These are phyloP conservation scores for Baryphthengus martii DNA, from an alignment of 2,113 vertebrate genomes.

Conservation along the genomic window DNA sequence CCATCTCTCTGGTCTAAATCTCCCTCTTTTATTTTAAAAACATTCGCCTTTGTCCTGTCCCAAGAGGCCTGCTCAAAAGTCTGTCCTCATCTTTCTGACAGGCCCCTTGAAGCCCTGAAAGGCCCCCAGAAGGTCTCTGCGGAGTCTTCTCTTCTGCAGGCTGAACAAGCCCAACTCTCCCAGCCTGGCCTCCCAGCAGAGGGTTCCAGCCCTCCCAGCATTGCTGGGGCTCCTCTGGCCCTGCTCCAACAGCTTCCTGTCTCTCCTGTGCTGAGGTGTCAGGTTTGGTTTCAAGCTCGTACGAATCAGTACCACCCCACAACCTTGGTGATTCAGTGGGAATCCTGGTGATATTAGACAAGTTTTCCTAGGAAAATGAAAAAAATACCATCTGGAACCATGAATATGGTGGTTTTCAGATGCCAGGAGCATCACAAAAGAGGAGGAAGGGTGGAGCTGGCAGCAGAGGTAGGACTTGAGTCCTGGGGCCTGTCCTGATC, in stretches of 20 bases:
- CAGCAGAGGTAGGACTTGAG: not conserved
- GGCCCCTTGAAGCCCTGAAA: not conserved
- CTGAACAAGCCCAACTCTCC: not conserved
- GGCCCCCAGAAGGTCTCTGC: not conserved
- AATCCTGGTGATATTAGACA: not conserved
- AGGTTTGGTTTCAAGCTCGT: not conserved
- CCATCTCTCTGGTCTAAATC: too few species aligned
- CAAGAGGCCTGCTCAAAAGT: too few species aligned
- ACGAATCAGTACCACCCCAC: accelerated
- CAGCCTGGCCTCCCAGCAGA: not conserved
- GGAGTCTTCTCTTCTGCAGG: not conserved
- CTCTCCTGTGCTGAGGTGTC: not conserved
- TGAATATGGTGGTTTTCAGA: not conserved
- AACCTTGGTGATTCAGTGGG: not conserved
- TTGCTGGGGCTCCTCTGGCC: not conserved
- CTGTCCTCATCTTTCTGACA: not conserved
- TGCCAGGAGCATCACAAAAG: not conserved
- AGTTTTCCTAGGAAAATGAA: not conserved
- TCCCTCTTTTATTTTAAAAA: too few species aligned
- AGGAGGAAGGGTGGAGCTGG: not conserved
- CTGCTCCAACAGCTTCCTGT: not conserved
- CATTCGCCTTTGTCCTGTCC: too few species aligned
- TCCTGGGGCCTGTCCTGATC: not conserved
- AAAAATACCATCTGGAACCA: not conserved
- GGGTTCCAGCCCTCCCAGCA: not conserved